Base-by-base conservation (phyloP, 2,113 vertebrate genomes). In the Pollimyrus isidori region DNA sequence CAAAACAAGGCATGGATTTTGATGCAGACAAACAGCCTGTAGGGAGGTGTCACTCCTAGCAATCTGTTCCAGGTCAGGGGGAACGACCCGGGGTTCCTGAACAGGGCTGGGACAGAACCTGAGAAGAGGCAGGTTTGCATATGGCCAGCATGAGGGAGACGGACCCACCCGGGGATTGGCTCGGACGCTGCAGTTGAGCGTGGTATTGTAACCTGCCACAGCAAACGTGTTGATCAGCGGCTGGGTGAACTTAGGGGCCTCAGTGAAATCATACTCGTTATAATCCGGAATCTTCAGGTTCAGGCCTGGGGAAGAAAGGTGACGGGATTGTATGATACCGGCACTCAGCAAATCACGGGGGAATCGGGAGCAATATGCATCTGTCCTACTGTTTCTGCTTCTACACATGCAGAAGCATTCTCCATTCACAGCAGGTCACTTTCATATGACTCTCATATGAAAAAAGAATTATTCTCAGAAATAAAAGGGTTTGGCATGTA, bases 111-210 rank as follows among this genome's bases (percentile, higher is more conserved):
- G 73, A 39, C 73, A 80, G 35, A 80, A 42, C 39, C 35, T 80
- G 73, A 80, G 73, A 80, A 2, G 73, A 35, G 53, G 7, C 2
- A 45, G 21, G 21, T 65, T 1, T 87, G 39, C 35, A 30, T 42
- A 17, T 23, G 52, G n/a, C n/a, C 46, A 53, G n/a, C 45, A 49
- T 45, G 30, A 42, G 30, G 15, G 30, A 2, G 5, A 52, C 2
- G 10, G 39, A 93, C 90, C 65, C 97, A 99, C 98, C 97, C 97
- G 97, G 85, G 98, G 98, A 90, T 99, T 98, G 90, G 98, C 98
- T 45, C 98, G 96, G 45, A 99, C 97, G 0, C 98, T 99, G 94
- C 98, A 99, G 95, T 99, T 99, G 88, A 99, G 95, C 48, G 97
- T 97, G 46, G 98, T 91, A 0, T 99, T 99, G 94, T 99, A 99